Conservation (phyloP, 2,113 vertebrate species). For the Aspidoscelis tigris region DNA sequence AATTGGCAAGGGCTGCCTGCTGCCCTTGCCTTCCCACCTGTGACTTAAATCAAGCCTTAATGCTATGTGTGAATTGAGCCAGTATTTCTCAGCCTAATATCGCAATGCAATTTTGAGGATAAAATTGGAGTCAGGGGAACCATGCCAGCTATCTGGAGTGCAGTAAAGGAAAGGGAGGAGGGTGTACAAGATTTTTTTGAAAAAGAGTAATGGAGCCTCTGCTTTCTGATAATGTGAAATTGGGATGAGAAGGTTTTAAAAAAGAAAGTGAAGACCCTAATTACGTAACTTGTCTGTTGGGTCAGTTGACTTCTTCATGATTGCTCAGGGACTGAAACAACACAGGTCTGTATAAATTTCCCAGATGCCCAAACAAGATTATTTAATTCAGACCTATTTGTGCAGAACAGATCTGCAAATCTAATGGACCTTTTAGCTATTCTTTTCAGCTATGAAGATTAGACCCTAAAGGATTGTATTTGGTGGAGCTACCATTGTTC, state of each 20-base stretch:
- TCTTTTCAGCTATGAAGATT: neutral
- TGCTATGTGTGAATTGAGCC: neutral
- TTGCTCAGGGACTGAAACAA: neutral
- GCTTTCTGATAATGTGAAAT: neutral
- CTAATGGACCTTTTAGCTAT: neutral
- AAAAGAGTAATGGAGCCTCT: neutral
- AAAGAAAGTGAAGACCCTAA: neutral
- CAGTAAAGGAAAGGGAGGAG: neutral
- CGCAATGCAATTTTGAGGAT: neutral
- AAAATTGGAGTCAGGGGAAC: neutral
- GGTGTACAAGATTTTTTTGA: neutral
- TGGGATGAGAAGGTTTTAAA: neutral
- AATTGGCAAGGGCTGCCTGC: neutral
- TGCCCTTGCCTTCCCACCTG: neutral
- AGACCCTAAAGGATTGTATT: neutral
- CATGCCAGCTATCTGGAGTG: neutral
- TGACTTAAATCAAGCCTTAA: neutral
- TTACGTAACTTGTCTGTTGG: neutral
- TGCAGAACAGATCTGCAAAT: neutral
- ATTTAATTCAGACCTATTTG: neutral
- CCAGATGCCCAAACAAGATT: neutral
- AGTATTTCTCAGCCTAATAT: neutral
- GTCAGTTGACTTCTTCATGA: neutral
- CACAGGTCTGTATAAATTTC: neutral
- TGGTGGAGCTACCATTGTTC: neutral